Percentiles rank a stretch among this genome's conserved stretches.
phyloP scores from a whole-genome alignment of 2,888 invertebrate species.

The Poecilobothrus nobilitatus region DNA sequence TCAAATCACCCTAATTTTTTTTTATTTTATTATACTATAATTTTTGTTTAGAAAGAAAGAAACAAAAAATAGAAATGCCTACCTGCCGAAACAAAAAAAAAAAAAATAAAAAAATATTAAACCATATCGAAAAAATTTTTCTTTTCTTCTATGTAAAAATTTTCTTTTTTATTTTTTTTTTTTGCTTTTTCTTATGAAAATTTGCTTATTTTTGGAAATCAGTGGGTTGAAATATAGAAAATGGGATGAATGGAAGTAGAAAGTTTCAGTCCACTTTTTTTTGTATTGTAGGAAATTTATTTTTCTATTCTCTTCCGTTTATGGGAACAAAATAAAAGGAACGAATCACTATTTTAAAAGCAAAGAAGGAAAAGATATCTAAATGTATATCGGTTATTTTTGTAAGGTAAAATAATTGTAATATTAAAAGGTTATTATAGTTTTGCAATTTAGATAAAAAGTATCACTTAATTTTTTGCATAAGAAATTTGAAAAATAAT shows the following conservation, averaged over 20 bases:
- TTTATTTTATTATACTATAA: neutral
- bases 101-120: neutral
- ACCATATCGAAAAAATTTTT: neutral
- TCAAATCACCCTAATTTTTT: neutral
- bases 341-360: too few species aligned
- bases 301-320: too few species aligned
- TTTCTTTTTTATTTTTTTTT: neutral
- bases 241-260: neutral
- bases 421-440: too few species aligned
- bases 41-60: neutral
- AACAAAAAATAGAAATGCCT: neutral
- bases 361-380: too few species aligned
- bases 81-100: neutral
- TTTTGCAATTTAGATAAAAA: too few species aligned
- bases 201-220: neutral
- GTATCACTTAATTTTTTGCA: too few species aligned
- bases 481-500: too few species aligned
- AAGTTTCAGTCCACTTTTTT: neutral
- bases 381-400: too few species aligned
- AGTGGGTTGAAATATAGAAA: slow-evolving; percentile 2
- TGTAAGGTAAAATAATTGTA: too few species aligned
- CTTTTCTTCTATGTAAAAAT: neutral
- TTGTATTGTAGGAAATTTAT: too few species aligned
- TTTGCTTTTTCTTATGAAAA: neutral
- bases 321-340: too few species aligned